Percentiles rank a stretch among this genome's conserved stretches.
phyloP scores from a whole-genome alignment of 2,797 vertebrate species.

The Telmatherina bonti region DNA sequence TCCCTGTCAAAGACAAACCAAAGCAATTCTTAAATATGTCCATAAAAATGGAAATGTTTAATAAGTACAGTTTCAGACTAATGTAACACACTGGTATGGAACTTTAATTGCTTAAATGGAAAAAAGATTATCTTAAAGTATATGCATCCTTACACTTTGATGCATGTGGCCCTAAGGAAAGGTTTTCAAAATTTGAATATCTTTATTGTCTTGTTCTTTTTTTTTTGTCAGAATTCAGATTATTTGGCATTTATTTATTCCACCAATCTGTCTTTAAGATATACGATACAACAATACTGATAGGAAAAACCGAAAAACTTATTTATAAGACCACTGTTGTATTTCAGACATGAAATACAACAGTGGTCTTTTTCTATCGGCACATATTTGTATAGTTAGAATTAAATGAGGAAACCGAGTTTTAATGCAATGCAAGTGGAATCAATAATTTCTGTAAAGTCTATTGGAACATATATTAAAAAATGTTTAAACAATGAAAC shows the following conservation, averaged over 20 bases:
- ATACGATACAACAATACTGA: not conserved
- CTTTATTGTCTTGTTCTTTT: conserved; percentile 1
- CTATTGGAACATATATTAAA: not conserved
- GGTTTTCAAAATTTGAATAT: conserved; percentile 1
- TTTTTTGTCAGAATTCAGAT: not conserved
- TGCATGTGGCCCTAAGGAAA: conserved; percentile 2
- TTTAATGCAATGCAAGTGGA: not conserved
- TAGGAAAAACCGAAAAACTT: not conserved
- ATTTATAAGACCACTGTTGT: not conserved
- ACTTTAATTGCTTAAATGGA: conserved; percentile 15
- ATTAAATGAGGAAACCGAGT: not conserved
- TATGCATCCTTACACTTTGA: conserved; percentile 7
- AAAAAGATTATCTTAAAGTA: not conserved
- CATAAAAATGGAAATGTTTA: conserved; percentile 40
- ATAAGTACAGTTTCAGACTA: conserved; percentile 11
- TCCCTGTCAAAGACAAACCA: conserved; percentile 85
- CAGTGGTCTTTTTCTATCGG: not conserved
- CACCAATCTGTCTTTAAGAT: conserved; percentile 1
- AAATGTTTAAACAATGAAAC: conserved; percentile 15
- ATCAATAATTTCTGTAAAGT: not conserved
- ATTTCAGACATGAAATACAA: not conserved
- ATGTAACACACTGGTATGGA: conserved; percentile 21
- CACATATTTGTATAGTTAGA: not conserved
- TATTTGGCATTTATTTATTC: conserved; percentile 1
- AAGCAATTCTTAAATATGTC: conserved; percentile 44